Evolutionary conservation across 2,888 invertebrate species (phyloP), one percentile per base, ranked within the genome.

Genomic region (Leptodirus hochenwartii): DNA sequence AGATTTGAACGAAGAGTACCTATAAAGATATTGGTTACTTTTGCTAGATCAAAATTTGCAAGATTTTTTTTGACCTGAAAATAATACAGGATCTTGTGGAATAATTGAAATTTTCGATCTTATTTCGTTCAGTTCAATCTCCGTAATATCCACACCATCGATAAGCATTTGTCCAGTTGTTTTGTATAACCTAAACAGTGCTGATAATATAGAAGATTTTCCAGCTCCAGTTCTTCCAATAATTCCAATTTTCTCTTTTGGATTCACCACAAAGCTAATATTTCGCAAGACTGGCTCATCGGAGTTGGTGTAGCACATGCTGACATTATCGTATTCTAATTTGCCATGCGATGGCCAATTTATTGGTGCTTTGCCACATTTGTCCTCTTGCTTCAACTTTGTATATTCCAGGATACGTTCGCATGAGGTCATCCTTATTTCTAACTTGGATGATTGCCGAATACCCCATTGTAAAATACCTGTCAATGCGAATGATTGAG

Each of bases 1-100:
- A 91, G 61, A 57, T 90, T 91, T 44, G 73, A 72, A 2, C 90
- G 61, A 58, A 91, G 64, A 5, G 81, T 75, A 22, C 87, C 88
- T 1, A 79, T 76, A 57, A 91, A 84, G n/a, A n/a, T n/a, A n/a
- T n/a, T n/a, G n/a, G n/a, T n/a, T n/a, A n/a, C n/a, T n/a, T n/a
- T n/a, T n/a, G n/a, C n/a, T n/a, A n/a, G n/a, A n/a, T n/a, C n/a
- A n/a, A n/a, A n/a, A n/a, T n/a, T n/a, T n/a, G n/a, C n/a, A 1
- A n/a, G n/a, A n/a, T n/a, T n/a, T n/a, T n/a, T n/a, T n/a, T n/a
- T n/a, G n/a, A 24, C 87, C 88, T 0, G 81, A 78, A 56, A 91
- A 84, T 26, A 84, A 56, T 33, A 82, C 76, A 0, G 84, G 82
- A 47, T 82, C 81, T 52, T 84, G 82, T 0, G 84, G 82, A 32